Evolutionary conservation across 1,140 invertebrate species (phyloP).

Genomic region (Brachystomella parvula): DNA sequence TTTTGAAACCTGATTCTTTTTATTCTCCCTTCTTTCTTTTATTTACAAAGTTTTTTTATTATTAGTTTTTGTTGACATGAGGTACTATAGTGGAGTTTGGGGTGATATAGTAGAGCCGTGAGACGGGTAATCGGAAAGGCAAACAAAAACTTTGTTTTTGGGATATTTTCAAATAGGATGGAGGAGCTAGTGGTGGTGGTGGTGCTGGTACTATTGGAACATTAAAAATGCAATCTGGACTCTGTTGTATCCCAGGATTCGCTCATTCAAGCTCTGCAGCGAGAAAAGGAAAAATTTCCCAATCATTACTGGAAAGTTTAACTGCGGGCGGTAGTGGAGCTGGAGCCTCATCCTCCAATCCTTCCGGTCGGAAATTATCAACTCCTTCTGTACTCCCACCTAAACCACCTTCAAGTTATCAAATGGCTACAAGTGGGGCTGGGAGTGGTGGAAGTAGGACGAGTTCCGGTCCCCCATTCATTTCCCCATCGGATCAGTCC

Average conservation of each 20-base stretch:
- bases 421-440: not conserved
- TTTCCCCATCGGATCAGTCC: slow-evolving; percentile 21
- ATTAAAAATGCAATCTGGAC: slow-evolving; percentile 42
- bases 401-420: slow-evolving; percentile 1
- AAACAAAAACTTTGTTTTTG: slow-evolving; percentile 45
- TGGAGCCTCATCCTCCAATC: not conserved
- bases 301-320: slow-evolving; percentile 69
- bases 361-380: not conserved
- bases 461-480: slow-evolving; percentile 35
- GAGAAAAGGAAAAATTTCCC: slow-evolving; percentile 72
- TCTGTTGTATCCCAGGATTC: slow-evolving; percentile 79
- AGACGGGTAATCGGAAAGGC: slow-evolving; percentile 38
- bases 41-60: not conserved
- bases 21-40: not conserved
- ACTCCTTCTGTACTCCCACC: slow-evolving; percentile 19
- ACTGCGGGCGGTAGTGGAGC: slow-evolving; percentile 21
- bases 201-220: too few relatives aligned
- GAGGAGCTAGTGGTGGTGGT: slow-evolving; percentile 39
- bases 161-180: slow-evolving; percentile 59
- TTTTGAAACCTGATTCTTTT: slow-evolving; percentile 12
- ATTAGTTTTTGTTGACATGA: not conserved
- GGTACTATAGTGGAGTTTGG: slow-evolving; percentile 19
- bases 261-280: slow-evolving; percentile 68
- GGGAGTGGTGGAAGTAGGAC: slow-evolving; percentile 12
- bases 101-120: not conserved